Conservation (phyloP, 2,888 invertebrate genomes). For the Amphipoea oculea region DNA sequence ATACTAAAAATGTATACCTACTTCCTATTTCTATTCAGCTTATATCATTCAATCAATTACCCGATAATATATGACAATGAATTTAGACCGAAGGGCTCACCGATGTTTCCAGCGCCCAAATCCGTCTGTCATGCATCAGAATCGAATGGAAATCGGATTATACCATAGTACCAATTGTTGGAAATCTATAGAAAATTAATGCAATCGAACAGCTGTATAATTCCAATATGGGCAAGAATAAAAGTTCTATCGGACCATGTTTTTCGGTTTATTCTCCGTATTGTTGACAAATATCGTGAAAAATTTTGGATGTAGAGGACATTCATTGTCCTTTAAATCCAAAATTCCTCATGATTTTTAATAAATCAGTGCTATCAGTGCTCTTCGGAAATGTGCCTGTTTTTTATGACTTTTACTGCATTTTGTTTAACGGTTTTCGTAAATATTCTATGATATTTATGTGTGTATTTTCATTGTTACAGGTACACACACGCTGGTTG, state of each 20-base stretch:
- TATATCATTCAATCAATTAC: neutral
- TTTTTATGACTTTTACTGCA: neutral
- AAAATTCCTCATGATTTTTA: neutral
- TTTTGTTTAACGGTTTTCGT: neutral
- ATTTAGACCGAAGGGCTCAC: constrained; percentile 2
- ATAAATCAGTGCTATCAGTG: neutral
- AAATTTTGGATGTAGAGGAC: no score
- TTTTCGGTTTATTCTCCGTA: neutral
- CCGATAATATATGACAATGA: neutral
- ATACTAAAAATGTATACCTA: neutral
- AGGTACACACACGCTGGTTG: constrained; percentile 1
- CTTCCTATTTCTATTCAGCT: neutral
- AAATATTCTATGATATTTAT: neutral
- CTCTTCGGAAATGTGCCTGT: neutral
- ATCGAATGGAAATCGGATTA: constrained; percentile 62
- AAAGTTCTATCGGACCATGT: constrained; percentile 2
- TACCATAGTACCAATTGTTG: constrained; percentile 36
- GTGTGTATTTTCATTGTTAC: constrained; percentile 18
- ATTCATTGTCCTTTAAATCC: neutral
- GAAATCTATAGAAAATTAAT: constrained; percentile 14
- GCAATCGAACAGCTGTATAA: neutral
- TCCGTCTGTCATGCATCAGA: constrained; percentile 52
- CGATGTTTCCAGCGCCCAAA: constrained; percentile 31
- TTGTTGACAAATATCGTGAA: neutral
- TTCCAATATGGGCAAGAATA: constrained; percentile 40